Evolutionary conservation across 2,113 vertebrate species (phyloP).

Genomic region (Semnornis frantzii): DNA sequence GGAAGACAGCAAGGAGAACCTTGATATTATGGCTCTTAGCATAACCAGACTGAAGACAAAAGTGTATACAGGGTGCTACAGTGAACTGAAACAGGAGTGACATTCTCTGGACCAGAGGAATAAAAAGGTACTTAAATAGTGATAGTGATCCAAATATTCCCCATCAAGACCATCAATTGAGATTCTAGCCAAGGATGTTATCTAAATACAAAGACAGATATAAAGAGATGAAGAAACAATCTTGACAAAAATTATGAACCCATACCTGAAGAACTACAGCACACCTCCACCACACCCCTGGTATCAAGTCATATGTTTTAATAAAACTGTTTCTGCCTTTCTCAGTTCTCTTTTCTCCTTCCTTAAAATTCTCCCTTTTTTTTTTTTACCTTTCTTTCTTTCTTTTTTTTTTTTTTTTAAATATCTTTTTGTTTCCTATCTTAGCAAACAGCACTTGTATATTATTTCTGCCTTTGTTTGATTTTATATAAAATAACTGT

Average conservation of each 20-base stretch:
- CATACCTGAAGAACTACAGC: neutral
- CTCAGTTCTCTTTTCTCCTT: neutral
- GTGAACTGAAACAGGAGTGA: neutral
- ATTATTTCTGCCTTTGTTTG: neutral
- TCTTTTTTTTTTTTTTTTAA: neutral
- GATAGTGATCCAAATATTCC: neutral
- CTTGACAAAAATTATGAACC: neutral
- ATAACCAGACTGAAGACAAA: neutral
- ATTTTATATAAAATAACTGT: neutral
- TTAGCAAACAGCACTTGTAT: neutral
- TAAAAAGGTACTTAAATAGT: neutral
- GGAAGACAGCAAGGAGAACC: neutral
- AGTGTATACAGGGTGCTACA: rapidly evolving
- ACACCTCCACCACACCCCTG: no score
- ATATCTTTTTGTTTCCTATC: neutral
- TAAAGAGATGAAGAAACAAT: neutral
- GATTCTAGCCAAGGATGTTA: neutral
- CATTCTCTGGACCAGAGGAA: neutral
- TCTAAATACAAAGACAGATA: neutral
- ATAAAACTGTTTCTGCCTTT: neutral
- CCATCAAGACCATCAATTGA: neutral
- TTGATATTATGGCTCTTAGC: neutral
- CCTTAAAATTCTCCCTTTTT: neutral
- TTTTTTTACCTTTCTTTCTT: no score
- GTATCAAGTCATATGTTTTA: neutral